Conservation (phyloP, 2,888 invertebrate species). For the Tuta absoluta region DNA sequence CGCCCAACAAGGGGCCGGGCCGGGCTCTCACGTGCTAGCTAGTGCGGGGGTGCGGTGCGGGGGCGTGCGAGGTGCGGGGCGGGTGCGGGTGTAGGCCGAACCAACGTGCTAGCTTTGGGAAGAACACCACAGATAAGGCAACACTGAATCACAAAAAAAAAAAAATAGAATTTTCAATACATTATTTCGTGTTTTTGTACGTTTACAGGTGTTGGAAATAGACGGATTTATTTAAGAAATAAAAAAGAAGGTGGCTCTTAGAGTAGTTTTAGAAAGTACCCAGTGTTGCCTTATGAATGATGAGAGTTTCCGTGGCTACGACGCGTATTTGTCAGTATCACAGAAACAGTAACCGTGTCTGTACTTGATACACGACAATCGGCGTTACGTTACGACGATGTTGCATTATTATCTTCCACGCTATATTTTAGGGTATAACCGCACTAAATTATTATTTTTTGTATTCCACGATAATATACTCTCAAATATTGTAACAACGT, state of each 20-base stretch:
- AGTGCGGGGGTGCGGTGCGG: conserved; percentile 23
- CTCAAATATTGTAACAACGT: conserved; percentile 82
- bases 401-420: conserved; percentile 68
- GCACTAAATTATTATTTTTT: conserved; percentile 65
- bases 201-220: conserved; percentile 1
- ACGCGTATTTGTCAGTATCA: conserved; percentile 48
- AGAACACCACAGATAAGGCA: background rate
- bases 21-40: conserved; percentile 24
- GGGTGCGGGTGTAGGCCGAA: conserved; percentile 24
- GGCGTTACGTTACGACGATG: conserved; percentile 52
- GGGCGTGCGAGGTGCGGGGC: conserved; percentile 28
- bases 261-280: background rate
- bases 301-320: conserved; percentile 7
- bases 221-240: background rate
- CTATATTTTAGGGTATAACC: conserved; percentile 55
- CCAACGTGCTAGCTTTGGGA: conserved; percentile 23
- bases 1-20: conserved; percentile 11
- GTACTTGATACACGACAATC: conserved; percentile 35
- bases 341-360: conserved; percentile 47
- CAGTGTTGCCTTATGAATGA: background rate
- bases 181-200: background rate
- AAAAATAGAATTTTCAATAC: background rate
- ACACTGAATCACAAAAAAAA: background rate
- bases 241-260: background rate
- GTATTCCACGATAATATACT: conserved; percentile 77